Evolutionary conservation across 2,113 vertebrate species (phyloP), one percentile per base, ranked within the genome.

Genomic region (Cygnus atratus): DNA sequence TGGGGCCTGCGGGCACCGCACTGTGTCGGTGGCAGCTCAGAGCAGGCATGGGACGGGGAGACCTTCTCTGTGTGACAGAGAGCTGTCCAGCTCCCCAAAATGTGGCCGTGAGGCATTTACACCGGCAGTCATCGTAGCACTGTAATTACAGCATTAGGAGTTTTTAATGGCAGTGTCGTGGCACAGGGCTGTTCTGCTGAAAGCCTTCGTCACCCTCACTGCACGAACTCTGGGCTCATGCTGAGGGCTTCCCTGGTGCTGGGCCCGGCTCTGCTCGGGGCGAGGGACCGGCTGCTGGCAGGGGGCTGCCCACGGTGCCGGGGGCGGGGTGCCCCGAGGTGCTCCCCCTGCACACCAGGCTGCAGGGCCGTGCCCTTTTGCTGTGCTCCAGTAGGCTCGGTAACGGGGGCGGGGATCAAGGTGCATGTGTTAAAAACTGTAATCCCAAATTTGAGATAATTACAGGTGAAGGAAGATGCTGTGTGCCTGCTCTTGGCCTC

Each of bases 271-370:
- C 21, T 1, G 25, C 46, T 59, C 19, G 20, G 19, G 3, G 50
- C 2, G 2, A 21, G 3, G 15, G 16, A 9, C 31, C 0, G 2
- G 63, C 79, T 73, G 61, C 72, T 74, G 1, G 0, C 10, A 71
- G 70, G 22, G 22, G 48, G 39, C 37, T 39, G 37, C 24, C 24
- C 25, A 4, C 25, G 18, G 54, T 29, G 13, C 19, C 11, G 10
- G 46, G 24, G 19, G 13, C 9, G 4, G 43, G 33, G n/a, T 35
- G 29, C 26, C 33, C 14, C 26, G 7, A 21, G 48, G n/a, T 17
- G 46, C 22, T 16, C 22, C 25, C 24, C 50, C 33, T 71, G 26
- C 33, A 24, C n/a, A n/a, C n/a, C n/a, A 13, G 17, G n/a, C 35
- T n/a, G 48, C 31, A 11, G 37, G 29, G 52, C 50, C 17, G 28